These are phyloP conservation scores for Octodon degus DNA, from an alignment of 2,113 vertebrate species.

Conservation along the genomic window DNA sequence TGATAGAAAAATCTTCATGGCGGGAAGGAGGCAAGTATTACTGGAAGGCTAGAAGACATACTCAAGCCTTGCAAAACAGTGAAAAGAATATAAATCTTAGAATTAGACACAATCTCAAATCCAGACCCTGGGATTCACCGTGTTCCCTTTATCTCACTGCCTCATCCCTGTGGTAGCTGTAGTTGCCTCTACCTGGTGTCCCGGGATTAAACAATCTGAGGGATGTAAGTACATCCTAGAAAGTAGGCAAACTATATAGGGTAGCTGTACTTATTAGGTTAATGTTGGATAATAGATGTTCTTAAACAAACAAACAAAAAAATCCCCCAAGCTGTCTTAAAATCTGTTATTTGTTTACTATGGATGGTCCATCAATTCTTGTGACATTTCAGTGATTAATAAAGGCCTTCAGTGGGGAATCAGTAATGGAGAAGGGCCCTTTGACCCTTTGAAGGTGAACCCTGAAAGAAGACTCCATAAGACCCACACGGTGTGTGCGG, in stretches of 20 bases:
- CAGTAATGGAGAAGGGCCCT: no score
- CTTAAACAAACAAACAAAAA: neutral
- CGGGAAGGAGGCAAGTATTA: neutral
- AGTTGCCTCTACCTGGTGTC: neutral
- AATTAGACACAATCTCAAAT: neutral
- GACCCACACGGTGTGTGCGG: neutral
- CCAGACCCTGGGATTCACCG: neutral
- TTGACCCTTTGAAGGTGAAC: neutral
- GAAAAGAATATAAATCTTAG: neutral
- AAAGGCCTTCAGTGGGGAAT: neutral
- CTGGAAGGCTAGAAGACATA: neutral
- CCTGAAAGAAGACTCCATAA: neutral
- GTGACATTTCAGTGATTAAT: neutral
- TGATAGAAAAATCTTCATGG: conserved; percentile 22
- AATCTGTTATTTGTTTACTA: conserved; percentile 22
- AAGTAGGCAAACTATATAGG: neutral
- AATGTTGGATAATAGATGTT: neutral
- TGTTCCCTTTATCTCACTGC: neutral
- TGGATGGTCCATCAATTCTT: neutral
- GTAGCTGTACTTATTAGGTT: neutral
- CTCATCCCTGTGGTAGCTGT: neutral
- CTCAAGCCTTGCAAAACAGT: neutral
- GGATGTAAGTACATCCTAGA: neutral
- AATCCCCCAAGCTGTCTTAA: neutral
- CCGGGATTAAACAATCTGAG: neutral